These are phyloP conservation scores for Anolis sagrei DNA, from an alignment of 2,113 vertebrate species.

Conservation along the genomic window DNA sequence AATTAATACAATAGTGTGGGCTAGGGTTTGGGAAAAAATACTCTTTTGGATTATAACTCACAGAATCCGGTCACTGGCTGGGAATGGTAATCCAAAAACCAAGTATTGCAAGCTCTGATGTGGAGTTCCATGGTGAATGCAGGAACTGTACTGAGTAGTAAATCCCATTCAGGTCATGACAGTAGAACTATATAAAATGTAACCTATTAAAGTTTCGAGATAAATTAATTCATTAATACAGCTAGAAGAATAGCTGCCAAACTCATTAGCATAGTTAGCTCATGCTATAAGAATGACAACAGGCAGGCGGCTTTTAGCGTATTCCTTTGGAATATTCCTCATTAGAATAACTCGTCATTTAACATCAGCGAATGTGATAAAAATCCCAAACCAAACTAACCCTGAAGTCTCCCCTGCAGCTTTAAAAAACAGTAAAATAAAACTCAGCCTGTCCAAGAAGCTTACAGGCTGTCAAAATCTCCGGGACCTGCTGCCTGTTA, in stretches of 20 bases:
- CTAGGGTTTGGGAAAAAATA: too few relatives aligned
- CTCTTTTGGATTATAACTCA: too few relatives aligned
- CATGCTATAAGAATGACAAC: not conserved
- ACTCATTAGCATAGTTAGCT: conserved; percentile 3
- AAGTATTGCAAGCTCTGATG: too few relatives aligned
- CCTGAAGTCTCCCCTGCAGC: not conserved
- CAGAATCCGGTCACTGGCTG: too few relatives aligned
- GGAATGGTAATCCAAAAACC: too few relatives aligned
- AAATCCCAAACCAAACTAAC: not conserved
- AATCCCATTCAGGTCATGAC: not conserved
- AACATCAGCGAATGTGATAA: not conserved
- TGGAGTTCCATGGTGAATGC: not conserved
- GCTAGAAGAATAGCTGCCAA: not conserved
- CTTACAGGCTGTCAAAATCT: not conserved
- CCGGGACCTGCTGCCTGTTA: conserved; percentile 28
- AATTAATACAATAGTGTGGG: too few relatives aligned
- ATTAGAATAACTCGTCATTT: not conserved
- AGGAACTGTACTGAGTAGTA: too few relatives aligned
- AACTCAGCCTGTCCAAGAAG: not conserved
- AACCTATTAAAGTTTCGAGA: not conserved
- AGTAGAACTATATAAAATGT: not conserved
- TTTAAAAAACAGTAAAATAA: not conserved
- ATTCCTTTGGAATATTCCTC: not conserved
- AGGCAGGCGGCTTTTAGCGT: not conserved
- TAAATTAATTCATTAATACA: conserved; percentile 1